Evolutionary conservation across 2,888 invertebrate species (phyloP).

Genomic region (Cephus runcator): DNA sequence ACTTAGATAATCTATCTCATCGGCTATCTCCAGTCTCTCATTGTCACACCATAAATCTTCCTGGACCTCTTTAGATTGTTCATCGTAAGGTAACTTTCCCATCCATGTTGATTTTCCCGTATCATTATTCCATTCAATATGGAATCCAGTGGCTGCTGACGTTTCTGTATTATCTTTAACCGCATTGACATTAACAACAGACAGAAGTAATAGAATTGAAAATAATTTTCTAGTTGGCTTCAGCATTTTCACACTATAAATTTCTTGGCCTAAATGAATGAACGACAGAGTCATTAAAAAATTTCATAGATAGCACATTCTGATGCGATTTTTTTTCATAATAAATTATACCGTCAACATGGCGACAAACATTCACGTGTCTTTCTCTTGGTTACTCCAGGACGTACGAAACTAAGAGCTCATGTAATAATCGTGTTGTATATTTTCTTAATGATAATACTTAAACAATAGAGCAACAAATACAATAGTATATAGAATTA

Average conservation of each 20-base stretch:
- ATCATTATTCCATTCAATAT: not conserved
- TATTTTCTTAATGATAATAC: conserved; percentile 53
- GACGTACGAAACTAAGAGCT: not conserved
- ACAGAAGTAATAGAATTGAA: not conserved
- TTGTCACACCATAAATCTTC: not conserved
- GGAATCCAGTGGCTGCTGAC: not conserved
- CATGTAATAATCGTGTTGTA: conserved; percentile 31
- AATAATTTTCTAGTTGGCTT: not conserved
- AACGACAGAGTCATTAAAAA: not conserved
- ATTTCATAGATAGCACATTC: not conserved
- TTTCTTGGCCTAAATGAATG: not conserved
- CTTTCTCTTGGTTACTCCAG: not conserved
- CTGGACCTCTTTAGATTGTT: not conserved
- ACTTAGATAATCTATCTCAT: conserved; percentile 14
- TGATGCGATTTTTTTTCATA: not conserved
- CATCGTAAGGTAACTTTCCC: not conserved
- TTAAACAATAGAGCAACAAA: conserved; percentile 60
- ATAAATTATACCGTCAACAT: not conserved
- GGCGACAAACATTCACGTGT: not conserved
- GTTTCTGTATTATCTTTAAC: not conserved
- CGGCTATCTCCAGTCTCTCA: not conserved
- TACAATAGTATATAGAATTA: conserved; percentile 46
- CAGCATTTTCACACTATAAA: not conserved
- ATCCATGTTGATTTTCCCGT: not conserved
- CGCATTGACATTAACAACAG: not conserved